Conservation (phyloP, 1,140 invertebrate species). For the Apis laboriosa region DNA sequence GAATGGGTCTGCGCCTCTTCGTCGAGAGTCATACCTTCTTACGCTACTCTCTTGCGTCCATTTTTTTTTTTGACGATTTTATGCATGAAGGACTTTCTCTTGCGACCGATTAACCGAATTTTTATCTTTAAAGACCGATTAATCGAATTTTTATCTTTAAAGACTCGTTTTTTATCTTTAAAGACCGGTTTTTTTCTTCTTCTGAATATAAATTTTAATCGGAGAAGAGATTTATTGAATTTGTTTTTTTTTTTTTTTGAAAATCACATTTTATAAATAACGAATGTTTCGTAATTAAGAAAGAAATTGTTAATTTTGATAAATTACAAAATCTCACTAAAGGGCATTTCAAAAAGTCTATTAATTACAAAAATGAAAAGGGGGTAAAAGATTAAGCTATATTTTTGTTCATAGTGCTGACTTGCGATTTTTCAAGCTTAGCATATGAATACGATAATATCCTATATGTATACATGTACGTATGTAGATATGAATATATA, state of each 20-base stretch:
- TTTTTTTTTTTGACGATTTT: not conserved
- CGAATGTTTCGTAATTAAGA: not conserved
- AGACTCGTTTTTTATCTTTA: not conserved
- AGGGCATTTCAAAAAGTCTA: not conserved
- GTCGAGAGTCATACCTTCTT: not conserved
- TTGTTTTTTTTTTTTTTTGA: not conserved
- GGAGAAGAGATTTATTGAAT: too few relatives aligned
- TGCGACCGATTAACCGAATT: not conserved
- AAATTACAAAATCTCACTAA: not conserved
- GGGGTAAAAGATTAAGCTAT: not conserved
- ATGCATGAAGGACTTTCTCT: not conserved
- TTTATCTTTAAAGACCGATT: not conserved
- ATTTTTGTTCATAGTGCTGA: not conserved
- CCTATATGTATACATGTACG: not conserved
- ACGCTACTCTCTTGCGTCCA: not conserved
- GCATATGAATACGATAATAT: not conserved
- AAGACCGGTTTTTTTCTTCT: not conserved
- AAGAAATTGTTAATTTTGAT: not conserved
- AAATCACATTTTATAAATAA: not conserved
- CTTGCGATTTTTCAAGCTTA: not conserved
- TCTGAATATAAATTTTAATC: too few relatives aligned
- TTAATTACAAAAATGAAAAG: not conserved
- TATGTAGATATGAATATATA: not conserved
- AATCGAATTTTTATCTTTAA: too few relatives aligned
- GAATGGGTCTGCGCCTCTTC: constrained; percentile 38